Conservation (phyloP, 2,113 vertebrate species). For the Nothoprocta perdicaria region DNA sequence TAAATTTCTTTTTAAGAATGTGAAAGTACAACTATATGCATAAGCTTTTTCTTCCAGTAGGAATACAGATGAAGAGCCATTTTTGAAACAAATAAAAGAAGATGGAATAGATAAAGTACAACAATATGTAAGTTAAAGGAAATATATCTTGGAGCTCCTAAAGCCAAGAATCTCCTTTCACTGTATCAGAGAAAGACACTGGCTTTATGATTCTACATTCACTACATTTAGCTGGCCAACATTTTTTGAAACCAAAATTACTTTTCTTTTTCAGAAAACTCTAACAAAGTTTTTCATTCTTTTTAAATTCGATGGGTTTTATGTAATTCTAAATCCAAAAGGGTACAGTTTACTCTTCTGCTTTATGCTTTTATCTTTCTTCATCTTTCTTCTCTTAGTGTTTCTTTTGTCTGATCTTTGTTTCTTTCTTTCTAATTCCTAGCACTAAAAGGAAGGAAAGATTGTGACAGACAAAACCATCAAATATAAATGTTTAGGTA, state of each 20-base stretch:
- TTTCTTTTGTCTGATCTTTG: not conserved
- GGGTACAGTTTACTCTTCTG: not conserved
- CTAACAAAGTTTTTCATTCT: not conserved
- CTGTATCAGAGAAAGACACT: not conserved
- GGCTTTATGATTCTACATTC: not conserved
- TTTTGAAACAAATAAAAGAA: conserved; percentile 6
- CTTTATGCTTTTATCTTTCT: not conserved
- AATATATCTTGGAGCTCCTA: not conserved
- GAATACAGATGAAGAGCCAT: not conserved
- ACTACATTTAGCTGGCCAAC: not conserved
- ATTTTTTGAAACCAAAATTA: not conserved
- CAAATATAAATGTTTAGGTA: not conserved
- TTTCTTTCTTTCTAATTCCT: not conserved
- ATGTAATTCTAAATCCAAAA: not conserved
- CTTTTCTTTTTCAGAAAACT: not conserved
- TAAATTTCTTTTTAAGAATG: conserved; percentile 13
- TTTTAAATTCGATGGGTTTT: not conserved
- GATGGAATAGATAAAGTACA: not conserved
- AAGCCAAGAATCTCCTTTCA: not conserved
- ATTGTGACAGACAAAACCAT: conserved; percentile 10
- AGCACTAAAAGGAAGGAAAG: not conserved
- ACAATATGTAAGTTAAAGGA: not conserved
- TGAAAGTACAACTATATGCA: not conserved
- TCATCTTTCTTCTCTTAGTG: not conserved
- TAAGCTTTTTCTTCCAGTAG: conserved; percentile 1